Percentiles rank a stretch among this genome's conserved stretches.
These are phyloP conservation scores for Onychostruthus taczanowskii DNA, from an alignment of 2,113 vertebrate species.

Conservation along the genomic window DNA sequence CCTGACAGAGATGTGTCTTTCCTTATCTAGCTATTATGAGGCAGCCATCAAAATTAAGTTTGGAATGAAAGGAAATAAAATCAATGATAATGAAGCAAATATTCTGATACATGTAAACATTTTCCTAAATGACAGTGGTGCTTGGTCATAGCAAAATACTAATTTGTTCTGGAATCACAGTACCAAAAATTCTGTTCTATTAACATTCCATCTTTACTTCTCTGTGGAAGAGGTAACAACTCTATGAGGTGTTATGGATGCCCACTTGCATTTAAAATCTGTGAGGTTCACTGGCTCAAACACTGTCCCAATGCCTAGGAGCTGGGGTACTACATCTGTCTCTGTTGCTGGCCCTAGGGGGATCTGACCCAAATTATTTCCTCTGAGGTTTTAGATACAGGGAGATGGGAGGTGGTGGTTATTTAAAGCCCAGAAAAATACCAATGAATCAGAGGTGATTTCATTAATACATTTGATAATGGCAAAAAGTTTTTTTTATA, in stretches of 20 bases:
- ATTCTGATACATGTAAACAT: background rate
- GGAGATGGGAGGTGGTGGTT: background rate
- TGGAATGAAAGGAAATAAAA: conserved; percentile 5
- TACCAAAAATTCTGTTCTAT: background rate
- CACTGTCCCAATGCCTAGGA: background rate
- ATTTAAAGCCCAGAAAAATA: background rate
- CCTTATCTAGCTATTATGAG: background rate
- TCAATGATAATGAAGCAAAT: background rate
- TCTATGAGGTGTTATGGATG: background rate
- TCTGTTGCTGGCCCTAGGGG: background rate
- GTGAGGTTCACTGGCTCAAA: background rate
- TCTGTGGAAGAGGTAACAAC: background rate
- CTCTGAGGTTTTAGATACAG: background rate
- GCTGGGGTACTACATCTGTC: background rate
- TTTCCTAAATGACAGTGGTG: background rate
- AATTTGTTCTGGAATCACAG: background rate
- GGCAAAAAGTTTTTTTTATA: background rate
- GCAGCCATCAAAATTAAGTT: background rate
- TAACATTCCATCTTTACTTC: background rate
- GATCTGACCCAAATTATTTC: background rate
- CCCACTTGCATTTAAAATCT: background rate
- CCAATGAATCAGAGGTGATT: background rate
- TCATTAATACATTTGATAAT: background rate
- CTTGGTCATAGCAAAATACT: background rate
- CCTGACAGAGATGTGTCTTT: background rate